Evolutionary conservation across 2,797 vertebrate species (phyloP), one percentile per base, ranked within the genome.

Genomic region (Danionella dracula): DNA sequence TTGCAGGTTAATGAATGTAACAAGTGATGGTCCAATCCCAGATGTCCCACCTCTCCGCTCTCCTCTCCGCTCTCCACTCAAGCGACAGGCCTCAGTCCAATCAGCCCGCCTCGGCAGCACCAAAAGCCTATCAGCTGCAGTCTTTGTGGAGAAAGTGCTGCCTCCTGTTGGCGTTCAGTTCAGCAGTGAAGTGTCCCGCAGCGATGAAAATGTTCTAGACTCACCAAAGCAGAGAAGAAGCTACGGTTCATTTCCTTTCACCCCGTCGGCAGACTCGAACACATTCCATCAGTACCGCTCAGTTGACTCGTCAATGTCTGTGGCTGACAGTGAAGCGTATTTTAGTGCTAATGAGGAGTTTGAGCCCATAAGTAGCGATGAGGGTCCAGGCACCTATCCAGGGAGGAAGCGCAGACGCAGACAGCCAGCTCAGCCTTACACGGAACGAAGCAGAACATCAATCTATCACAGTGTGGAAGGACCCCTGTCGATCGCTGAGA

Each of bases 381-480:
- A 99, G 87, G 95, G 95, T 2, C 97, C 96, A 0, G 96, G 97
- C 57, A 99, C 97, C 0, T 99, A 98, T 71, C 96, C 97, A 0
- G 94, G 97, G 11, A 91, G 97, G 50, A 99, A 97, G 81, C 95
- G 92, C 80, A 94, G 93, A 72, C 90, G 92, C 75, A 90, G 92
- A 66, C 96, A 89, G 76, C 89, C 89, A 78, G 81, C 74, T 71
- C 76, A 72, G 76, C 79, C 76, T 55, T 76, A 81, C 68, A 81
- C 84, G 46, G 90, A 92, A 10, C 90, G 87, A 54, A 96, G 92
- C 53, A 92, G 93, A 49, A 92, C 90, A 1, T 96, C 96, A 67
- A 96, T 99, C 77, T 99, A 98, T 82, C 96, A 97, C 84, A 99
- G 96, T 2, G 91, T 97, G 1, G 96, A 99, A 77, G 97, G 97